These are phyloP conservation scores for Mongoloraphidia duomilia DNA, from an alignment of 2,888 invertebrate genomes.

Conservation along the genomic window DNA sequence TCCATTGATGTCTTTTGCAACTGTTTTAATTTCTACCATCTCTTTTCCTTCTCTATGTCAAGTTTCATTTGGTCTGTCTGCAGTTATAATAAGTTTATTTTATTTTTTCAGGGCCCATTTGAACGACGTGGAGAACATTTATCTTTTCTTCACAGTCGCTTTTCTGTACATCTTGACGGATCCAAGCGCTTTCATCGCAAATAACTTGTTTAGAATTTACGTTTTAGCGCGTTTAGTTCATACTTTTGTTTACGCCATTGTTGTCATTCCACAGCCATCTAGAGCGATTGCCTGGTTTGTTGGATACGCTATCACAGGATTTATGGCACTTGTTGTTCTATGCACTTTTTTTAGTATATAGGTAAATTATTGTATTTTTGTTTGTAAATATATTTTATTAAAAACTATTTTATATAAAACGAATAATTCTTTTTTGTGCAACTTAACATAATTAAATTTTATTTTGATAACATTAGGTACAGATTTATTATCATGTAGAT, in stretches of 20 bases:
- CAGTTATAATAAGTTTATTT: neutral
- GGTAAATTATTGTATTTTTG: too few species aligned
- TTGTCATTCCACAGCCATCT: constrained; percentile 44
- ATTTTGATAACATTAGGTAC: too few species aligned
- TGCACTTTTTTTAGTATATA: too few species aligned
- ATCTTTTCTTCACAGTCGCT: constrained; percentile 44
- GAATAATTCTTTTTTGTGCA: too few species aligned
- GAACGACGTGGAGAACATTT: constrained; percentile 60
- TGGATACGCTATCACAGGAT: constrained; percentile 31
- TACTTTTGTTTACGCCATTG: constrained; percentile 47
- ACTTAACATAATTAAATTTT: too few species aligned
- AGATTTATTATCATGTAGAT: too few species aligned
- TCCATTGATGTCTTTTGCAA: too few species aligned
- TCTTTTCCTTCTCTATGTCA: neutral
- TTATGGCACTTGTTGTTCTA: constrained; percentile 28
- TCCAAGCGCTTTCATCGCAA: constrained; percentile 35
- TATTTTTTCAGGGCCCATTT: constrained; percentile 42
- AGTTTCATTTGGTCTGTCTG: neutral
- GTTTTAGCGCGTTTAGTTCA: constrained; percentile 41
- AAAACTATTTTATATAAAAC: too few species aligned
- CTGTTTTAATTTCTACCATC: too few species aligned
- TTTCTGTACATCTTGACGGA: constrained; percentile 44
- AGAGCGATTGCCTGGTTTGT: constrained; percentile 32
- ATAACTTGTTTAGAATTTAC: constrained; percentile 40
- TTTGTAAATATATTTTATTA: too few species aligned